Percentiles rank a stretch among this genome's conserved stretches.
Conservation (phyloP, 2,888 invertebrate genomes). For the Serripes groenlandicus region DNA sequence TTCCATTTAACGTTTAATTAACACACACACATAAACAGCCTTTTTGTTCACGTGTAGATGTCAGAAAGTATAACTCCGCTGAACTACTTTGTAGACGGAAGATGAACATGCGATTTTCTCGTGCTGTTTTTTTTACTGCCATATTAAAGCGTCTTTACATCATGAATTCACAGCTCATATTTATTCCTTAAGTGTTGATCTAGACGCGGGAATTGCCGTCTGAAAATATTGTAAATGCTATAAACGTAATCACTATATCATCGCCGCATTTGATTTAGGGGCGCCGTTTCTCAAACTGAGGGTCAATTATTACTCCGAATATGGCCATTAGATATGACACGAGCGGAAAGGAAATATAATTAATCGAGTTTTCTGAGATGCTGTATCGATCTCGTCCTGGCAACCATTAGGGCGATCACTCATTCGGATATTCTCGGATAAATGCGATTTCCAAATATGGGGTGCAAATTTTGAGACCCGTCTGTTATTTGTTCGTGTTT, state of each 20-base stretch:
- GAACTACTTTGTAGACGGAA: too few species aligned
- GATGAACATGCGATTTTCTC: too few species aligned
- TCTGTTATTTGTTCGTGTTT: too few species aligned
- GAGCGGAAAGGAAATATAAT: conserved; percentile 27
- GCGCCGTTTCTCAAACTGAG: conserved; percentile 30
- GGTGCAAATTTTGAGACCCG: too few species aligned
- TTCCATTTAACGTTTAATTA: too few species aligned
- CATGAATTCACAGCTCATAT: conserved; percentile 13
- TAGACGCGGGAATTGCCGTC: conserved; percentile 13
- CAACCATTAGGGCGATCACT: conserved; percentile 25
- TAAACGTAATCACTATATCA: conserved; percentile 24
- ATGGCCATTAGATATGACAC: conserved; percentile 50
- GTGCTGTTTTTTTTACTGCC: background rate
- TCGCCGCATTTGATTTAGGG: conserved; percentile 28
- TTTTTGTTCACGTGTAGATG: too few species aligned
- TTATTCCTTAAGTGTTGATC: conserved; percentile 5
- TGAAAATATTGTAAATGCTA: conserved; percentile 16
- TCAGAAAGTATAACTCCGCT: too few species aligned
- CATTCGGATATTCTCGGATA: conserved; percentile 29
- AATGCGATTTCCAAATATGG: conserved; percentile 26
- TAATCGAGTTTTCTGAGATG: conserved; percentile 25
- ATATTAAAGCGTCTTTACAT: conserved; percentile 7
- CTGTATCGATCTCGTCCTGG: conserved; percentile 22
- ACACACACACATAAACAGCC: too few species aligned
- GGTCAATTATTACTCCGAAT: conserved; percentile 44